Evolutionary conservation across 2,113 vertebrate species (phyloP).

Genomic region (Helogale parvula): DNA sequence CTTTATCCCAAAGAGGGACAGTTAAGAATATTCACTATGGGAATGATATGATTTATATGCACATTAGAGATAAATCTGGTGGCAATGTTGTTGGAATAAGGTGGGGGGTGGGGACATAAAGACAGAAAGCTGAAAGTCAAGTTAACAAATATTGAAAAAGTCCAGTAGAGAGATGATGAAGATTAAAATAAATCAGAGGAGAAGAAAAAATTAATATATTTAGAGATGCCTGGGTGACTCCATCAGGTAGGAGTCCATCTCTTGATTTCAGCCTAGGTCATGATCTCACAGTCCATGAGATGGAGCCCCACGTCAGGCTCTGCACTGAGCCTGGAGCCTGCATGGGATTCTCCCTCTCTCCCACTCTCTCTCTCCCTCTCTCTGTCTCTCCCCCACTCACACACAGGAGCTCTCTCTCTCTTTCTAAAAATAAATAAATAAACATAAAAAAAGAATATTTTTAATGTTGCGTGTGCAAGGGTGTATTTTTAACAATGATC

Average conservation of each 20-base stretch:
- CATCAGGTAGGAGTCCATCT: too few relatives aligned
- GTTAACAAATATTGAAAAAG: background rate
- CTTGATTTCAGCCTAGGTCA: too few relatives aligned
- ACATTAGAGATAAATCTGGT: background rate
- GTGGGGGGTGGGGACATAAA: background rate
- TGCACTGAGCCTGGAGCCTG: too few relatives aligned
- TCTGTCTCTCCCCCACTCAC: too few relatives aligned
- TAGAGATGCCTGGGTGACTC: too few relatives aligned
- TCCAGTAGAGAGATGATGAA: background rate
- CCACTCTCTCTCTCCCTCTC: too few relatives aligned
- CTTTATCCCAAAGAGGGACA: background rate
- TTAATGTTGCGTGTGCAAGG: background rate
- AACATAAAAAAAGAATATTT: background rate
- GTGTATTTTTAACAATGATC: background rate
- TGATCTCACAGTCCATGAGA: too few relatives aligned
- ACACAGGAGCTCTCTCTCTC: too few relatives aligned
- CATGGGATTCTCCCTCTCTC: too few relatives aligned
- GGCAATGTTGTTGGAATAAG: background rate
- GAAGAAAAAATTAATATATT: constrained; percentile 11
- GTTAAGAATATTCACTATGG: background rate
- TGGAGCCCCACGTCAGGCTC: too few relatives aligned
- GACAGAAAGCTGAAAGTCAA: background rate
- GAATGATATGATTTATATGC: background rate
- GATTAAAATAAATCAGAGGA: constrained; percentile 26
- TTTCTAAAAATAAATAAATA: too few relatives aligned